Evolutionary conservation across 2,113 vertebrate genomes (phyloP).

Genomic region (Lophochroa leadbeateri): DNA sequence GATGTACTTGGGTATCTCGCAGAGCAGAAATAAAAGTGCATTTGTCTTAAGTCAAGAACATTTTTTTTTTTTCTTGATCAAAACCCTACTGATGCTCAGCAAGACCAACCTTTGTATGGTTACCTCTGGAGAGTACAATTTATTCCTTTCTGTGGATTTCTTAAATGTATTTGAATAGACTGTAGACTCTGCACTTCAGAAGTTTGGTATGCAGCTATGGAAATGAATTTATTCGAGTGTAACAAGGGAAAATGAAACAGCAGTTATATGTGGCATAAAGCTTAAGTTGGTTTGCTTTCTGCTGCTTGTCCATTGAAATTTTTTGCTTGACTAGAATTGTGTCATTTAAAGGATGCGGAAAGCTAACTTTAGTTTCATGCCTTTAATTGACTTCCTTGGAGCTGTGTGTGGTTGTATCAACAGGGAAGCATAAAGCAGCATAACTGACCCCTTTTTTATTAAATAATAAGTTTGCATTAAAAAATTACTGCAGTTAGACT

Average conservation of each 20-base stretch:
- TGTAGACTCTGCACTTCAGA: neutral
- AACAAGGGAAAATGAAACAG: neutral
- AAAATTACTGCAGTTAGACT: neutral
- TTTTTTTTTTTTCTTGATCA: neutral
- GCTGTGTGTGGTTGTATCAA: neutral
- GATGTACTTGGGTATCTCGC: fast-evolving
- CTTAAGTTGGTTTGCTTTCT: neutral
- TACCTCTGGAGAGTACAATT: neutral
- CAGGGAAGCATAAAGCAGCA: neutral
- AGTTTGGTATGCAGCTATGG: neutral
- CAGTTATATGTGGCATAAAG: neutral
- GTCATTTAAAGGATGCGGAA: neutral
- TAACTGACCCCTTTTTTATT: neutral
- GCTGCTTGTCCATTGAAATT: neutral
- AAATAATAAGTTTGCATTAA: neutral
- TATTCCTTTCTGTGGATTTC: neutral
- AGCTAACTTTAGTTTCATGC: neutral
- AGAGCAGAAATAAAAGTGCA: neutral
- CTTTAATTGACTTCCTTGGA: neutral
- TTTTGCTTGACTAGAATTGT: neutral
- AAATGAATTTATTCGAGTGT: neutral
- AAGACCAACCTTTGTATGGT: neutral
- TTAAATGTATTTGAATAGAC: neutral
- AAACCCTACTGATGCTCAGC: neutral
- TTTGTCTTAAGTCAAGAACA: neutral